Evolutionary conservation across 2,888 invertebrate genomes (phyloP).

Genomic region (Leptogaster cylindrica): DNA sequence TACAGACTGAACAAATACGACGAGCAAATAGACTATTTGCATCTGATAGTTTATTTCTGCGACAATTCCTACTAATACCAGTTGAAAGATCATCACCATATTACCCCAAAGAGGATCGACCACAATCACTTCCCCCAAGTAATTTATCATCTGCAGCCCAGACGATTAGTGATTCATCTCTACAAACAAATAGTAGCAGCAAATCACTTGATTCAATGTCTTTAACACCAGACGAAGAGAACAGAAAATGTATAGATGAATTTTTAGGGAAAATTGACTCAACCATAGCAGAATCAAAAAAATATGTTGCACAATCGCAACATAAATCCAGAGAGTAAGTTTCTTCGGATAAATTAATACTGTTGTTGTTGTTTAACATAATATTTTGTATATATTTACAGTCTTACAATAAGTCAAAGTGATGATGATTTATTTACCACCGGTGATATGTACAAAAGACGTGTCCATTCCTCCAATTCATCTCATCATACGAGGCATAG

Average conservation of each 20-base stretch:
- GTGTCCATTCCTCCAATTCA: slow-evolving; percentile 50
- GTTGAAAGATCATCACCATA: slow-evolving; percentile 71
- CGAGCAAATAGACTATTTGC: slow-evolving; percentile 90
- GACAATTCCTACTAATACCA: slow-evolving; percentile 87
- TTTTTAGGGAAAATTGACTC: slow-evolving; percentile 84
- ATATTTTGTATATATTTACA: slow-evolving; percentile 43
- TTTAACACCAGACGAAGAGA: slow-evolving; percentile 73
- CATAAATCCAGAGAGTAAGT: slow-evolving; percentile 84
- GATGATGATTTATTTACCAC: slow-evolving; percentile 57
- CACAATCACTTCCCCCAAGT: slow-evolving; percentile 58
- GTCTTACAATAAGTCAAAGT: slow-evolving; percentile 58
- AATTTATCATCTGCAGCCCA: not conserved
- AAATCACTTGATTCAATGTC: slow-evolving; percentile 65
- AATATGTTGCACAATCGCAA: slow-evolving; percentile 80
- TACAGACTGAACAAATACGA: slow-evolving; percentile 92
- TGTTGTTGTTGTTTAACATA: no score
- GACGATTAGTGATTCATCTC: slow-evolving; percentile 46
- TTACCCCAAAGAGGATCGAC: slow-evolving; percentile 66
- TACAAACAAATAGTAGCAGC: slow-evolving; percentile 57
- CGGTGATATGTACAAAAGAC: slow-evolving; percentile 51
- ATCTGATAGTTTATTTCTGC: slow-evolving; percentile 89
- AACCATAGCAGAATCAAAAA: slow-evolving; percentile 82
- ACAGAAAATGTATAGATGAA: slow-evolving; percentile 77
- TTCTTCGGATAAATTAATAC: not conserved
- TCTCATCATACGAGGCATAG: slow-evolving; percentile 59